Conservation (phyloP, 2,888 invertebrate species). For the Megastigmus dorsalis region DNA sequence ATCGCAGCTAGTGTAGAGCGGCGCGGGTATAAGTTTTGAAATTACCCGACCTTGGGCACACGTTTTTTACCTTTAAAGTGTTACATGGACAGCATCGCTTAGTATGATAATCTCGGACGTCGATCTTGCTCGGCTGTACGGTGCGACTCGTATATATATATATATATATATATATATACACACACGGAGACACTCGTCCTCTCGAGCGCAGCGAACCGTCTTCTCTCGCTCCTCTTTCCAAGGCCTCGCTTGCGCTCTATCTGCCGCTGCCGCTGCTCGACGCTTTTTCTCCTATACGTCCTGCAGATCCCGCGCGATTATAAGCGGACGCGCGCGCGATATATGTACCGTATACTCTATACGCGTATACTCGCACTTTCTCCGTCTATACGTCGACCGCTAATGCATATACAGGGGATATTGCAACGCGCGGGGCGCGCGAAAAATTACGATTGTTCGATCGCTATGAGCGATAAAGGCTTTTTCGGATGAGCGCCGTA, state of each 20-base stretch:
- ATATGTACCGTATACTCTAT: too few relatives aligned
- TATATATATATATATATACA: too few relatives aligned
- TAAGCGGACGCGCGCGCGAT: neutral
- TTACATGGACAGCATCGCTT: slow-evolving; percentile 64
- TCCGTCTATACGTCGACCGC: slow-evolving; percentile 5
- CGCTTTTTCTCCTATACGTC: neutral
- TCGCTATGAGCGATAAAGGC: neutral
- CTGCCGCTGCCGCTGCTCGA: neutral
- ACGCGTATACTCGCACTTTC: slow-evolving; percentile 48
- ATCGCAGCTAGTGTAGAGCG: too few relatives aligned
- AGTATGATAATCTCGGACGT: slow-evolving; percentile 63
- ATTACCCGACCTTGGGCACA: slow-evolving; percentile 60
- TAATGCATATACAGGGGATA: neutral
- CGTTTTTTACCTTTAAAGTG: slow-evolving; percentile 62
- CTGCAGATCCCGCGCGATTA: slow-evolving; percentile 7
- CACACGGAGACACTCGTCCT: too few relatives aligned
- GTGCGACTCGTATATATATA: too few relatives aligned
- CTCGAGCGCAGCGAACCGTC: slow-evolving; percentile 46
- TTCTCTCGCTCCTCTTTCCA: slow-evolving; percentile 34
- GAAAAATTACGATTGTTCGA: slow-evolving; percentile 43
- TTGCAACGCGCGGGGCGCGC: neutral
- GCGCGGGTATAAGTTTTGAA: slow-evolving; percentile 62
- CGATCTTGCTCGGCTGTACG: slow-evolving; percentile 56
- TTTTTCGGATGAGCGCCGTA: slow-evolving; percentile 13
- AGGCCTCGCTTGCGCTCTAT: slow-evolving; percentile 30